Base-by-base conservation (phyloP, 2,113 vertebrate species). In the Zingel zingel region DNA sequence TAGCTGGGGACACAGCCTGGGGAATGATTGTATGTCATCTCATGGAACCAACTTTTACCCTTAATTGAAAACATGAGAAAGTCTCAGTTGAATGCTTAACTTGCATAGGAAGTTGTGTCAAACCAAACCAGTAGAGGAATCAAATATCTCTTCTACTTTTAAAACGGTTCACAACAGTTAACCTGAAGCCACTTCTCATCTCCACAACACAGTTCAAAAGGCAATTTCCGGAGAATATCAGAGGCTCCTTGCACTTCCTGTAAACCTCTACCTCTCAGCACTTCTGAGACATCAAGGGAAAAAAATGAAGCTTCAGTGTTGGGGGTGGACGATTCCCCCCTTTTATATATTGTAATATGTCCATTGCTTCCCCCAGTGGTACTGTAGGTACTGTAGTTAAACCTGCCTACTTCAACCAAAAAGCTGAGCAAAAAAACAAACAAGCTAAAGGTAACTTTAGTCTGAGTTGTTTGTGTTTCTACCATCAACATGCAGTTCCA, bases 201-300 rank as follows among this genome's bases (percentile, higher is more conserved):
- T 30, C 18, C 12, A 33, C 7, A 33, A 23, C 8, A 11, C 18
- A 33, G 66, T 33, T 69, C 66, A 69, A 10, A 15, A 16, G 19
- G 47, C 54, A 39, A 25, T 63, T 33, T 77, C 74, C 51, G 21
- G 66, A 33, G 23, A 36, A 56, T 15, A 61, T 30, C 30, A 50
- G n/a, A 65, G 43, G 50, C 30, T 70, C 25, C 50, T 50, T 80
- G 21, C 23, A 71, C 12, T 53, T 65, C 25, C 66, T 66, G 33
- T 66, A 61, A 61, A 66, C 59, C 54, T 71, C 43, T 12, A 11
- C 57, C 36, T 63, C 58, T 25, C 10, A 56, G 50, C 10, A 56
- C 27, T 48, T 68, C 47, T 33, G 1, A 54, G n/a, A 25, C 47
- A 69, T 33, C 27, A n/a, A 14, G n/a, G 25, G 15, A 19, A 25